Conservation (phyloP, 2,797 vertebrate genomes). For the Garrulus glandarius region DNA sequence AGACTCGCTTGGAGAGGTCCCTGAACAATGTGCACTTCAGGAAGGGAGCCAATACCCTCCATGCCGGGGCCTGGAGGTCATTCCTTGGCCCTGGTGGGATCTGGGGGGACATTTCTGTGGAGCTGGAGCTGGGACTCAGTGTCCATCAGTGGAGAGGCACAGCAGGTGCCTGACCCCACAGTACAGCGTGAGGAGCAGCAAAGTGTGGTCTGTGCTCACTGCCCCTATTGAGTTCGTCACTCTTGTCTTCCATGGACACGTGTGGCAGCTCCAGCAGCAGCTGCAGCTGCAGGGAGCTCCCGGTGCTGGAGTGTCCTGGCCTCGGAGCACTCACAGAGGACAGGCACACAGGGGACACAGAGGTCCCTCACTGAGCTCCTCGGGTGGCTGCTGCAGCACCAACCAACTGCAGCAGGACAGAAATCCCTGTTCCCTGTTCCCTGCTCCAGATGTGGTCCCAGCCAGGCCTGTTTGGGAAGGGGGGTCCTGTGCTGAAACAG, state of each 20-base stretch:
- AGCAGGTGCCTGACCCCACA: background rate
- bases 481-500: background rate
- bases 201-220: background rate
- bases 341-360: background rate
- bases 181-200: background rate
- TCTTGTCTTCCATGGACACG: too few relatives aligned
- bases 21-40: background rate
- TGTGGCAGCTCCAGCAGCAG: background rate
- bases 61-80: background rate
- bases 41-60: background rate
- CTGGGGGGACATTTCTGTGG: background rate
- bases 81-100: background rate
- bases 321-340: background rate
- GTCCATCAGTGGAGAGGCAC: background rate
- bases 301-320: background rate
- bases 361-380: too few relatives aligned
- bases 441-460: background rate
- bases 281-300: background rate
- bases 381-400: background rate
- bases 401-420: background rate
- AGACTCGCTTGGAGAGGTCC: background rate
- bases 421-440: background rate
- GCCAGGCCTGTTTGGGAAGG: background rate
- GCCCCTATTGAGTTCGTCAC: rapidly evolving
- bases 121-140: background rate